Base-by-base conservation (phyloP, 2,797 vertebrate genomes). In the Tenualosa thibaudeaui region DNA sequence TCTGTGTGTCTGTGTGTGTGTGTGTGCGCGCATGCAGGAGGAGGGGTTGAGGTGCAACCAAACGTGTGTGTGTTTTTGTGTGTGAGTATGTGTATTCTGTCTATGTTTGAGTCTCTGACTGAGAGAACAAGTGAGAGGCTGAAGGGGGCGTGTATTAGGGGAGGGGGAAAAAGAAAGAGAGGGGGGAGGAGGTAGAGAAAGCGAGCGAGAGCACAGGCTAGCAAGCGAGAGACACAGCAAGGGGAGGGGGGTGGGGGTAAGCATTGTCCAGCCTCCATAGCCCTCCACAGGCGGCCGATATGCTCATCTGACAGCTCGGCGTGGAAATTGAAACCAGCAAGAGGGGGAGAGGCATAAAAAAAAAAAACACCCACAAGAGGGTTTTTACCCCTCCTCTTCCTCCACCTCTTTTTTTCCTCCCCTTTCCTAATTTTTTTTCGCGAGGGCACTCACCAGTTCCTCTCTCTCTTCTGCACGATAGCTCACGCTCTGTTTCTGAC, bases 311-410 rank as follows among this genome's bases (percentile, higher is more conserved):
- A 95, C 96, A 93, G 95, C 95, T 93, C 86, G 94, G 95, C 96
- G 96, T 97, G 96, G 94, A 95, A 96, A 93, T 96, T 95, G 96
- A 96, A 96, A 96, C 94, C 93, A 95, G 96, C 94, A 95, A 95
- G 95, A 97, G 96, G 94, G 93, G 91, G 31, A 40, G 31, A 75
- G 68, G 40, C 26, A 75, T 10, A 43, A 31, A 40, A 15, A 7
- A 5, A 37, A 75, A 75, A 75, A 75, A 75, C 37, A 37, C 12
- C 31, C 68, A 75, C 31, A 87, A 37, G 50, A 10, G 46, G 94
- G 94, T 84, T 91, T 91, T 75, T 82, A 85, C 86, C 89, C 56
- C 81, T 84, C 81, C 65, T 51, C 19, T 84, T 83, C 54, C 49
- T 81, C 84, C 31, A 31, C 31, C 31, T 31, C 31, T 31, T 31